Percentiles rank a stretch among this genome's conserved stretches.
Evolutionary conservation across 2,113 vertebrate species (phyloP).

Genomic region (Oncorhynchus kisutch): DNA sequence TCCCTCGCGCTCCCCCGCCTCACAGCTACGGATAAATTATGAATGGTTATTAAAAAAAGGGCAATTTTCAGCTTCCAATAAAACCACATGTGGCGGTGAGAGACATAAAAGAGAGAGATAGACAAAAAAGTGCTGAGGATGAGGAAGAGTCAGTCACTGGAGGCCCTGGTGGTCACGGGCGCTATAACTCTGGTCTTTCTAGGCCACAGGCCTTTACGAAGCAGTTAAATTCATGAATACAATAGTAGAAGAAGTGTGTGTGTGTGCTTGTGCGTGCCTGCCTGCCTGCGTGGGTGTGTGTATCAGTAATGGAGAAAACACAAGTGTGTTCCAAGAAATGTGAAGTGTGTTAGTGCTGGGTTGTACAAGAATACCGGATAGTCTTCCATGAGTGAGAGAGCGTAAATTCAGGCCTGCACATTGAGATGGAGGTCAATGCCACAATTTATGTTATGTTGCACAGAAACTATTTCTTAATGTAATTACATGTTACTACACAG

Average conservation of each 20-base stretch:
- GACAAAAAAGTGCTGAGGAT: slow-evolving; percentile 64
- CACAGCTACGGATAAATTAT: slow-evolving; percentile 72
- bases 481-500: no score
- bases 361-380: no score
- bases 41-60: slow-evolving; percentile 78
- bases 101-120: slow-evolving; percentile 64
- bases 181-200: slow-evolving; percentile 27
- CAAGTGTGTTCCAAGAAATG: no score
- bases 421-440: no score
- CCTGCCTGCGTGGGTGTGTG: no score
- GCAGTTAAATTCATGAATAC: neutral
- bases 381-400: no score
- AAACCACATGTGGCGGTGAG: slow-evolving; percentile 51
- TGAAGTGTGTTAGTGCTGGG: no score
- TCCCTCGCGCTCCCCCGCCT: slow-evolving; percentile 43
- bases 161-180: slow-evolving; percentile 37
- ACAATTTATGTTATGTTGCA: no score
- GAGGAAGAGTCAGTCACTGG: slow-evolving; percentile 43
- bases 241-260: neutral
- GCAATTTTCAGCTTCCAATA: slow-evolving; percentile 74
- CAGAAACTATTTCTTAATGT: no score
- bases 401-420: no score
- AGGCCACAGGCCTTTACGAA: neutral
- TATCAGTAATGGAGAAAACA: no score
- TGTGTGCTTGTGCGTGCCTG: no score